Conservation (phyloP, 1,140 invertebrate species). For the Mizuhopecten yessoensis region DNA sequence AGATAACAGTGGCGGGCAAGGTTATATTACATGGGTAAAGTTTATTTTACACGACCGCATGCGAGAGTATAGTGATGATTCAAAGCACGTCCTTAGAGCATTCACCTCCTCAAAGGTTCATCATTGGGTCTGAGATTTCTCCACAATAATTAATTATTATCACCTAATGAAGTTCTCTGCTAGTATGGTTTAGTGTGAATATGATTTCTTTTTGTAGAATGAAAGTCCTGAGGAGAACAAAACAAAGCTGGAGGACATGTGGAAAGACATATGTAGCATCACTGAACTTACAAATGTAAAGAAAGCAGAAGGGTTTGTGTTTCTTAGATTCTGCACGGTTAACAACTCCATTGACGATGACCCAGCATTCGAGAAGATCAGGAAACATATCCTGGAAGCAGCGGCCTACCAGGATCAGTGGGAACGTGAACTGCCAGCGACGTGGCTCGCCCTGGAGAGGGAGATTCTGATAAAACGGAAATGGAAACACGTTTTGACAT, state of each 20-base stretch:
- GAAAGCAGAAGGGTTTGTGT: not conserved
- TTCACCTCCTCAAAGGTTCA: no score
- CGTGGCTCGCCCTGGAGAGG: not conserved
- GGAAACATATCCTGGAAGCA: not conserved
- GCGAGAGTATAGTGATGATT: no score
- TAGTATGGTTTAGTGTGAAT: not conserved
- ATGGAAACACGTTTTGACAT: not conserved
- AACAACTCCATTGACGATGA: not conserved
- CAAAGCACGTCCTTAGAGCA: no score
- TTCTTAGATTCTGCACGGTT: not conserved
- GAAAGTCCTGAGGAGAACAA: not conserved
- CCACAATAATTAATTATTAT: no score
- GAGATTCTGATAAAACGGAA: not conserved
- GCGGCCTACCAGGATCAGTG: not conserved
- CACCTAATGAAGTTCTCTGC: no score
- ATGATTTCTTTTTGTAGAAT: not conserved
- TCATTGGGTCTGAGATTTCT: no score
- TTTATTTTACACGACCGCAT: no score
- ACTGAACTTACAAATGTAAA: not conserved
- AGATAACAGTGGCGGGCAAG: no score
- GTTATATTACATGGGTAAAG: no score
- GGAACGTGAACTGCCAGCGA: not conserved
- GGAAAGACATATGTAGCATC: not conserved
- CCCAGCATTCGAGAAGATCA: not conserved
- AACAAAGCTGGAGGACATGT: not conserved